Evolutionary conservation across 2,888 invertebrate genomes (phyloP).

Genomic region (Habroteleia sp.): DNA sequence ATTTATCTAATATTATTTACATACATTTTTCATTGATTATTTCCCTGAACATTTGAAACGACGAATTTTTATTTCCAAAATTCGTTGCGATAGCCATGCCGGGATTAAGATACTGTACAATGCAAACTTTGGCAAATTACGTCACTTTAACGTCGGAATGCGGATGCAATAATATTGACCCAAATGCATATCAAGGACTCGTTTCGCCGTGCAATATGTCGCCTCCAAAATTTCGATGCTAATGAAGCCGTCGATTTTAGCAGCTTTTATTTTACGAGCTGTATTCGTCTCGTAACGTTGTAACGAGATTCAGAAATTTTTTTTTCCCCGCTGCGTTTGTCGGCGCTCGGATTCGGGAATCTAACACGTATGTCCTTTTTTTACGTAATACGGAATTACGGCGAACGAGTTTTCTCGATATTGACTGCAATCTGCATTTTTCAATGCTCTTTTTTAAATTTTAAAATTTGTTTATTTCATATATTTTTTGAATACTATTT

Average conservation of each 20-base stretch:
- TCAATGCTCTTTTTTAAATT: too few species aligned
- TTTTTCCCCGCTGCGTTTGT: neutral
- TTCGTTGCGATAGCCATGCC: too few species aligned
- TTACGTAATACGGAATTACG: too few species aligned
- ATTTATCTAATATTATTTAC: too few species aligned
- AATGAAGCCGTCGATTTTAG: conserved; percentile 36
- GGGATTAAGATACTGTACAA: neutral
- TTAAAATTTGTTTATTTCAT: too few species aligned
- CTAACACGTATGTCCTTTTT: too few species aligned
- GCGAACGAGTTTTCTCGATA: conserved; percentile 10
- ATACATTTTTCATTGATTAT: too few species aligned
- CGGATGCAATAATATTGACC: conserved; percentile 52
- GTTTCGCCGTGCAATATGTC: conserved; percentile 25
- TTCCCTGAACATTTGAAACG: too few species aligned
- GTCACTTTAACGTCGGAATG: conserved; percentile 26
- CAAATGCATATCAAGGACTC: conserved; percentile 23
- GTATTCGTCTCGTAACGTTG: neutral
- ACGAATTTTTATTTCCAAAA: too few species aligned
- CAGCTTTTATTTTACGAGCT: conserved; percentile 10
- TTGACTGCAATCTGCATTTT: conserved; percentile 5
- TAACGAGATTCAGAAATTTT: neutral
- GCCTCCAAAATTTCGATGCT: conserved; percentile 27
- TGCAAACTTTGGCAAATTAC: conserved; percentile 10
- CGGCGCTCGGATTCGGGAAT: too few species aligned
- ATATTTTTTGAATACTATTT: too few species aligned